Evolutionary conservation across 2,888 invertebrate genomes (phyloP), one percentile per base, ranked within the genome.

Genomic region (Podabrus alpinus): DNA sequence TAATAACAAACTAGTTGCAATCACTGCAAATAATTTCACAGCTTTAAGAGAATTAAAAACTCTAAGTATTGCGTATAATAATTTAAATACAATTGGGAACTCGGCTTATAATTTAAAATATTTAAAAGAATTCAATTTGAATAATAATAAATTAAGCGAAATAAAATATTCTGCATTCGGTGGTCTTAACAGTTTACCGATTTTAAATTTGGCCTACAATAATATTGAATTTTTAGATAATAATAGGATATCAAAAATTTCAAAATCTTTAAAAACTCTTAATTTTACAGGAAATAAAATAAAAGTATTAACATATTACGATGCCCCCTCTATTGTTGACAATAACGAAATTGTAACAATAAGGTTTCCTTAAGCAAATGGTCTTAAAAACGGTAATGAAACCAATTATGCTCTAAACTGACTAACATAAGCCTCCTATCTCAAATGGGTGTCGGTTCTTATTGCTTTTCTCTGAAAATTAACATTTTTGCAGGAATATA

Each of bases 41-140:
- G 0, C 1, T 10, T 11, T 62, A 13, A 7, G 1, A 7, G 13
- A 19, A 1, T 62, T 62, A 17, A 17, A 10, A 19, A 10, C 4
- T 62, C 9, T 62, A n/a, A 62, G 19, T 15, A 62, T 62, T 3
- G 62, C 13, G 19, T 19, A 62, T 15, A 62, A 62, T 9, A 19
- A 62, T 62, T 19, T 62, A 62, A 9, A 13, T 3, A 62, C 62
- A 17, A 62, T 62, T 16, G 62, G 19, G 7, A 15, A 62, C 19
- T 19, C 10, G 9, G 10, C 0, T 19, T 13, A 13, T 13, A 1
- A 19, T 62, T 82, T 88, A 0, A 84, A 84, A 19, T 79, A 86
- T 13, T 75, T 87, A 61, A 62, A 80, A 5, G 84, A 86, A 66
- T 71, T 88, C 2, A 85, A 86, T 77, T 75, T 87, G 68, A 84